Conservation (phyloP, 1,140 invertebrate species). For the Drosophila yakuba region DNA sequence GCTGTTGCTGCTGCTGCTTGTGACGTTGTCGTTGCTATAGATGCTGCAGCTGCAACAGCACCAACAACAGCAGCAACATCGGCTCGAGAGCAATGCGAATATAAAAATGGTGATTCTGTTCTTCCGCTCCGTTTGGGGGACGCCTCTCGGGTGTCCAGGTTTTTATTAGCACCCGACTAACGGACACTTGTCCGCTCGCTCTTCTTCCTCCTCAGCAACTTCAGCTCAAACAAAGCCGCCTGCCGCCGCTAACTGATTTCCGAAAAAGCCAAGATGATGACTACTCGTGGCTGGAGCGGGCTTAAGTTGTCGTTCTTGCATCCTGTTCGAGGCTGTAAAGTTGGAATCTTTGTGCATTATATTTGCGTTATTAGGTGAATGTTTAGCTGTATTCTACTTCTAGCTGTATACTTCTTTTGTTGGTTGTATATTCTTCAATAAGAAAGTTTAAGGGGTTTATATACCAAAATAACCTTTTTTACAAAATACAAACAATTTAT, state of each 20-base stretch:
- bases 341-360: constrained; percentile 7
- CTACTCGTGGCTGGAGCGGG: not conserved
- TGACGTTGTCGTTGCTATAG: constrained; percentile 15
- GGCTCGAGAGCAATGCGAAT: constrained; percentile 28
- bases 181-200: constrained; percentile 26
- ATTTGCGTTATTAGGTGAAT: not conserved
- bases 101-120: constrained; percentile 60
- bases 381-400: not conserved
- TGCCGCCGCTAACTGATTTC: constrained; percentile 24
- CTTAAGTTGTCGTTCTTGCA: constrained; percentile 17
- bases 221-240: constrained; percentile 17
- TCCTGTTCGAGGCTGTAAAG: constrained; percentile 39
- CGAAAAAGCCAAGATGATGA: constrained; percentile 21
- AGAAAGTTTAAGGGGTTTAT: not conserved
- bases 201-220: constrained; percentile 6
- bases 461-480: no score
- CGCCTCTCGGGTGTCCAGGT: constrained; percentile 14
- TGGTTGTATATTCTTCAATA: not conserved
- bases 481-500: no score
- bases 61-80: constrained; percentile 6
- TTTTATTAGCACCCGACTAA: constrained; percentile 32
- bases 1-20: constrained; percentile 1
- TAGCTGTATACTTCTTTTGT: not conserved
- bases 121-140: constrained; percentile 50
- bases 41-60: not conserved